Base-by-base conservation (phyloP, 2,888 invertebrate species). In the Trichopria drosophilae region DNA sequence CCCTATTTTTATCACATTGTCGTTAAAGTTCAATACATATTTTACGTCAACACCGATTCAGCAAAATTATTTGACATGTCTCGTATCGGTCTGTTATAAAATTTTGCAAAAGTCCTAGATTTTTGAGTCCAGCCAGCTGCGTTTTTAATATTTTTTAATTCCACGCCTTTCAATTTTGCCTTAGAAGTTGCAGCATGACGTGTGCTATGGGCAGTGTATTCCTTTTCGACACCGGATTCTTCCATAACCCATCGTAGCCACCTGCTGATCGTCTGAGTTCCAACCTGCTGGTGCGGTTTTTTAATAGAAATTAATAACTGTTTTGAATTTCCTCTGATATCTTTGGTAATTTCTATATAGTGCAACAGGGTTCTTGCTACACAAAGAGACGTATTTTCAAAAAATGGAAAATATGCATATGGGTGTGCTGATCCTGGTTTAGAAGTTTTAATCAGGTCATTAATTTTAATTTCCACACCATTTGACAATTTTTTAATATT, bases 391-490 rank as follows among this genome's bases (percentile, higher is more conserved):
- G 18, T 6, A 7, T 34, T 34, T 7, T 18, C 34, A 18, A 40
- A 43, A 34, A 42, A 43, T 4, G 47, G 47, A 19, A 51, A 32
- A 34, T 32, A 19, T 3, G 42, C 24, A 20, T 31, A 18, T 4
- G 43, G 51, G n/a, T 35, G 28, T n/a, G 6, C 12, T 6, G 13
- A 34, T n/a, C 44, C 45, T 32, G 42, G 26, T 16, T 32, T 45
- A 4, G 43, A 42, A 9, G 54, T 54, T 44, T 54, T 51, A n/a
- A 54, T 40, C 4, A 20, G 4, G 3, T 50, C 43, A 6, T 13
- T 13, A n/a, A 51, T 47, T 34, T 12, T 32, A 13, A 51, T 34
- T 29, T 47, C 39, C 4, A 47, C 20, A 15, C 41, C 35, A n/a
- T n/a, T n/a, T n/a, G n/a, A n/a, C n/a, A n/a, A n/a, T n/a, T n/a